Percentiles rank a stretch among this genome's conserved stretches.
Evolutionary conservation across 2,888 invertebrate genomes (phyloP).

Genomic region (Lymantria monacha): DNA sequence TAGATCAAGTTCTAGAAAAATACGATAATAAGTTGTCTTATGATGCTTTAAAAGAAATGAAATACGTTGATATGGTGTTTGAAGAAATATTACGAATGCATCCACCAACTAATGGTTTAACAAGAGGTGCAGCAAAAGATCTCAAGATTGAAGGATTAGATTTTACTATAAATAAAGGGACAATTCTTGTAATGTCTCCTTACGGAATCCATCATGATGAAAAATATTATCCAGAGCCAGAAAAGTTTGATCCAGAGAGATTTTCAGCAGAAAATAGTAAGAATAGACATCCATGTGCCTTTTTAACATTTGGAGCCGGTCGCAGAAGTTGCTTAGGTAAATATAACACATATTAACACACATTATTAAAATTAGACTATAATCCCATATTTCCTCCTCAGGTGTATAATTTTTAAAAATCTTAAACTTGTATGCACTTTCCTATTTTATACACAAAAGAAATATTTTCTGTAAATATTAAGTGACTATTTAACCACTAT

Average conservation of each 20-base stretch:
- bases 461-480: too few relatives aligned
- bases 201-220: constrained; percentile 67
- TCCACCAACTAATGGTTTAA: constrained; percentile 60
- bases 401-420: too few relatives aligned
- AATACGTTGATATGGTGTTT: constrained; percentile 62
- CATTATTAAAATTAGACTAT: not conserved
- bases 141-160: constrained; percentile 57
- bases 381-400: too few relatives aligned
- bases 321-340: constrained; percentile 69
- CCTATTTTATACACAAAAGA: too few relatives aligned
- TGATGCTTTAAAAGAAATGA: constrained; percentile 58
- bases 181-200: constrained; percentile 53
- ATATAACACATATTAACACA: constrained; percentile 23
- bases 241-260: constrained; percentile 71
- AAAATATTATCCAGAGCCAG: constrained; percentile 65
- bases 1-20: constrained; percentile 46
- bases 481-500: too few relatives aligned
- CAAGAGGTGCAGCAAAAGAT: constrained; percentile 45
- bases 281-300: constrained; percentile 53
- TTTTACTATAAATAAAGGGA: constrained; percentile 50
- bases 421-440: too few relatives aligned
- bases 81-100: constrained; percentile 51
- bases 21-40: constrained; percentile 54
- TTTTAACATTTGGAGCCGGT: constrained; percentile 66
- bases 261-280: constrained; percentile 57